Evolutionary conservation across 2,888 invertebrate genomes (phyloP).

Genomic region (Cerceris rybyensis): DNA sequence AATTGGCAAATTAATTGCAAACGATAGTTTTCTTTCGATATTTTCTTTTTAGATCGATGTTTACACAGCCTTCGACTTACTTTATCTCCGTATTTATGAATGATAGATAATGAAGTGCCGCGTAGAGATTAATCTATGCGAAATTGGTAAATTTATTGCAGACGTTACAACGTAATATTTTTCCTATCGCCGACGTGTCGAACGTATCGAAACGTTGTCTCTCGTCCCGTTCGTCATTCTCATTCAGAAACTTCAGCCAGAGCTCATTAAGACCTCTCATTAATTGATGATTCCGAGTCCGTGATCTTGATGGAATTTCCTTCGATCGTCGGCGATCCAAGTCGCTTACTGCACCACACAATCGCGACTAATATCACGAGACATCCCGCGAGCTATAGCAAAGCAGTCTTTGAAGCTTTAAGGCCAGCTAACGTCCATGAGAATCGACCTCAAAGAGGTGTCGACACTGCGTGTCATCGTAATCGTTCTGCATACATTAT

Average conservation of each 20-base stretch:
- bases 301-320: constrained; percentile 65
- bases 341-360: constrained; percentile 14
- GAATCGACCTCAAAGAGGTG: constrained; percentile 61
- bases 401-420: constrained; percentile 54
- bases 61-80: too few relatives aligned
- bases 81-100: too few relatives aligned
- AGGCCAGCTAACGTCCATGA: constrained; percentile 65
- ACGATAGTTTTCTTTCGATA: too few relatives aligned
- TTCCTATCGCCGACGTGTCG: too few relatives aligned
- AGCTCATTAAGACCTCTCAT: constrained; percentile 34
- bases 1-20: too few relatives aligned
- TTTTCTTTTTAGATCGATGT: too few relatives aligned
- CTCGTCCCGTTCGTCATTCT: neutral
- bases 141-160: too few relatives aligned
- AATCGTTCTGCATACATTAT: constrained; percentile 39
- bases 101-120: too few relatives aligned
- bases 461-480: constrained; percentile 51
- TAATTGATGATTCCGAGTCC: constrained; percentile 44
- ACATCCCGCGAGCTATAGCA: constrained; percentile 38
- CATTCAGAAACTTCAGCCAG: constrained; percentile 23
- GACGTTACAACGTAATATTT: too few relatives aligned
- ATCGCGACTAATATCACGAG: constrained; percentile 35
- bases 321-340: constrained; percentile 41
- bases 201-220: neutral
- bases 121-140: too few relatives aligned